phyloP scores from a whole-genome alignment of 53 echinoderm and acorn worm genomes.

The Antedon mediterranea region DNA sequence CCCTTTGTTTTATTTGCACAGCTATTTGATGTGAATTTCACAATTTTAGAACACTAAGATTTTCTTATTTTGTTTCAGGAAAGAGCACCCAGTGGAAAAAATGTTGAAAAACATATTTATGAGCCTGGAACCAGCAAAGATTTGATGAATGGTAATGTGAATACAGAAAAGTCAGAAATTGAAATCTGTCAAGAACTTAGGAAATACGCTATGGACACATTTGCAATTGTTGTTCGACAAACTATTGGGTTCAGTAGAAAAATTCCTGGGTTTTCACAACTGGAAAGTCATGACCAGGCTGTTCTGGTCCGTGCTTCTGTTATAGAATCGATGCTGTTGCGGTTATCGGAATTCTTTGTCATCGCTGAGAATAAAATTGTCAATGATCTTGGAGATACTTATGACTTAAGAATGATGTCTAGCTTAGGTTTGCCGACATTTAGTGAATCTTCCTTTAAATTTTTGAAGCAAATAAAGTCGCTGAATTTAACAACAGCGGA shows the following conservation, averaged over 20 bases:
- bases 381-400: conserved; percentile 73
- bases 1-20: too few species aligned
- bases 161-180: conserved; percentile 4
- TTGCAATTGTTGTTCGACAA: conserved; percentile 85
- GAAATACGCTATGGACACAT: conserved; percentile 96
- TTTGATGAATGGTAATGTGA: too few species aligned
- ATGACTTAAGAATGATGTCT: conserved; percentile 91
- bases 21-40: too few species aligned
- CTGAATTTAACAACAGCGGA: conserved; percentile 74
- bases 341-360: conserved; percentile 73
- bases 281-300: conserved; percentile 91
- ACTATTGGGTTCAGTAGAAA: conserved; percentile 88
- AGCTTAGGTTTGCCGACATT: conserved; percentile 75
- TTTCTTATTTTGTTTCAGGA: too few species aligned
- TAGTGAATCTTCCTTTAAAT: conserved; percentile 83
- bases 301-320: conserved; percentile 85
- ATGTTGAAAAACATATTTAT: too few species aligned
- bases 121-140: too few species aligned
- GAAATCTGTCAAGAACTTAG: conserved; percentile 78
- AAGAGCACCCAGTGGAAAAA: too few species aligned
- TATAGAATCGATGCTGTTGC: conserved; percentile 65
- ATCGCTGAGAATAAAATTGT: conserved; percentile 67
- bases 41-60: too few species aligned
- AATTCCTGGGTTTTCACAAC: conserved; percentile 81
- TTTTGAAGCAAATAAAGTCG: conserved; percentile 82